Conservation (phyloP, 2,113 vertebrate genomes). For the Hemibates koningsi region DNA sequence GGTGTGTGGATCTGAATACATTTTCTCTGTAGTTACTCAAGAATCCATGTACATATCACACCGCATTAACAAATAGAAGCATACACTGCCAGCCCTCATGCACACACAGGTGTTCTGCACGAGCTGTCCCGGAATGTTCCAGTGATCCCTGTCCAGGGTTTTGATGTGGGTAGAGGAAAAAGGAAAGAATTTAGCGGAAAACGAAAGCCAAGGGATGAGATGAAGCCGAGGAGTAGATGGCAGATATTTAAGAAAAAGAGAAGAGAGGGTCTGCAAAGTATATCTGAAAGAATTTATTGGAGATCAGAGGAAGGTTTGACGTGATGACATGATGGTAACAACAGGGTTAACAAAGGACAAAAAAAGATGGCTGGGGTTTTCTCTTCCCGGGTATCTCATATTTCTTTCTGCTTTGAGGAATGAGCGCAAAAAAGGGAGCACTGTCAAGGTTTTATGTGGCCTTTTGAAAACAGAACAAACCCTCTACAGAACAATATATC, state of each 20-base stretch:
- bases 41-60: constrained; percentile 67
- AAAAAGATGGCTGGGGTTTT: constrained; percentile 34
- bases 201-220: constrained; percentile 39
- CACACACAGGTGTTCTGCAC: constrained; percentile 64
- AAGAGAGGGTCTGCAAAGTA: not conserved
- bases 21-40: constrained; percentile 52
- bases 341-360: constrained; percentile 37
- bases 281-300: constrained; percentile 9
- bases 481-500: constrained; percentile 60
- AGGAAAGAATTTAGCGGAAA: constrained; percentile 54
- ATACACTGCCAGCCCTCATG: constrained; percentile 43
- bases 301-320: constrained; percentile 13
- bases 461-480: constrained; percentile 68
- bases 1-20: constrained; percentile 52
- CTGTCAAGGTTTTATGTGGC: constrained; percentile 62
- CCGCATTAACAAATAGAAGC: constrained; percentile 57
- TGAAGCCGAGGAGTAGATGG: constrained; percentile 18
- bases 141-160: constrained; percentile 62
- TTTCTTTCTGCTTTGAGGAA: constrained; percentile 60
- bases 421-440: constrained; percentile 44
- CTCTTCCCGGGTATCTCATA: constrained; percentile 53
- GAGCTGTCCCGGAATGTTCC: constrained; percentile 59
- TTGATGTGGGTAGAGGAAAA: constrained; percentile 64
- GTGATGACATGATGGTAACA: constrained; percentile 3
- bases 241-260: not conserved